phyloP scores from a whole-genome alignment of 2,888 invertebrate genomes.

The Dione vanillae region DNA sequence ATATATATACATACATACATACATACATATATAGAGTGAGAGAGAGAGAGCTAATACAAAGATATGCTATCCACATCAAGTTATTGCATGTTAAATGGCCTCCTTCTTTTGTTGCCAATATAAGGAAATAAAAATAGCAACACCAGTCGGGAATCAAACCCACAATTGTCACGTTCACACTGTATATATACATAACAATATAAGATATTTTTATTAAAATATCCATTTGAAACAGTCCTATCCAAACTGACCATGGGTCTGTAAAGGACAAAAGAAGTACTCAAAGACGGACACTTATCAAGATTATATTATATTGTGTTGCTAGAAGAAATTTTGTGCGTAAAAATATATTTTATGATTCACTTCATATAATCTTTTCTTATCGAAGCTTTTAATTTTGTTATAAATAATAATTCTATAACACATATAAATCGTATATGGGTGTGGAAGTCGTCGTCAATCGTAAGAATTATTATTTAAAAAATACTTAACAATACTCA shows the following conservation, averaged over 20 bases:
- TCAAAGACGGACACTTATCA: slow-evolving; percentile 15
- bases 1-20: no score
- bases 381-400: not conserved
- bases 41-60: no score
- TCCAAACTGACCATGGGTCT: slow-evolving; percentile 12
- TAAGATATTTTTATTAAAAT: not conserved
- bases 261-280: slow-evolving; percentile 9
- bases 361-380: not conserved
- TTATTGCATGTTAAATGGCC: no score
- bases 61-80: no score
- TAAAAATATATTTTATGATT: not conserved
- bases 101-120: no score
- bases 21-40: no score
- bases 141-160: no score
- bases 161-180: no score
- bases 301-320: slow-evolving; percentile 6
- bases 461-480: no score
- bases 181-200: not conserved
- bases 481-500: no score
- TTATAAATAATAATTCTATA: not conserved
- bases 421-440: not conserved
- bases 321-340: not conserved
- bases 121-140: no score
- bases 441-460: no score
- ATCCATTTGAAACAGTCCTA: slow-evolving; percentile 11